Conservation (phyloP, 1,140 invertebrate genomes). For the Conus betulinus region DNA sequence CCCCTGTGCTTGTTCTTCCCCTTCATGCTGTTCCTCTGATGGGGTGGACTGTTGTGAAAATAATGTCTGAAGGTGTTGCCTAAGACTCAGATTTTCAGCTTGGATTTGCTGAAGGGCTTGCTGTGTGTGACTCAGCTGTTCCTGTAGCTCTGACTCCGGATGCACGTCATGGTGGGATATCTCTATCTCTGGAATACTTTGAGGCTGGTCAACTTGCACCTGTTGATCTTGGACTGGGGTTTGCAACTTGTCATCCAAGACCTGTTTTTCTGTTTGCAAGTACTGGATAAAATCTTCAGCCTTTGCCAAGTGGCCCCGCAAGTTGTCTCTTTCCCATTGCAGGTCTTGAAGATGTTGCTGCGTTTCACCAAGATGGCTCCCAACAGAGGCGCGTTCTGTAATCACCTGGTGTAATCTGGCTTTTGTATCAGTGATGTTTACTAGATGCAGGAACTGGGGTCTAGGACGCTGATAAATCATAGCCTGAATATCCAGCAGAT, state of each 20-base stretch:
- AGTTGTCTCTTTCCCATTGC: slow-evolving; percentile 31
- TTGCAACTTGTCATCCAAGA: slow-evolving; percentile 16
- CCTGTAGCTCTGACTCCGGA: slow-evolving; percentile 19
- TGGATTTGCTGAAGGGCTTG: slow-evolving; percentile 25
- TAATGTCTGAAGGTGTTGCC: slow-evolving; percentile 24
- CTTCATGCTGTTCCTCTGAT: neutral
- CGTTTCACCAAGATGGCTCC: slow-evolving; percentile 10
- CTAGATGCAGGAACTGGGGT: neutral
- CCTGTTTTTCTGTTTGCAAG: slow-evolving; percentile 15
- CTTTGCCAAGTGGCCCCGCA: slow-evolving; percentile 13
- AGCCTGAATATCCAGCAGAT: slow-evolving; percentile 45
- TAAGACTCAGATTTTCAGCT: slow-evolving; percentile 15
- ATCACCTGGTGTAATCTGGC: slow-evolving; percentile 28
- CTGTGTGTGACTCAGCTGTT: slow-evolving; percentile 24
- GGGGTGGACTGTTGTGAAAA: neutral
- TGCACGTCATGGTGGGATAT: neutral
- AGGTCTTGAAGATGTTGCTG: slow-evolving; percentile 18
- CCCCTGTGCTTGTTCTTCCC: neutral
- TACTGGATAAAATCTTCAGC: slow-evolving; percentile 15
- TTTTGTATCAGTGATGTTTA: slow-evolving; percentile 12
- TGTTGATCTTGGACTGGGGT: neutral
- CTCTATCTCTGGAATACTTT: neutral
- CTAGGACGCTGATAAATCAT: slow-evolving; percentile 33
- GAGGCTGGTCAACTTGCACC: neutral
- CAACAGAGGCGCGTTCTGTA: neutral